These are phyloP conservation scores for Pangasianodon gigas DNA, from an alignment of 2,113 vertebrate species.

Conservation along the genomic window DNA sequence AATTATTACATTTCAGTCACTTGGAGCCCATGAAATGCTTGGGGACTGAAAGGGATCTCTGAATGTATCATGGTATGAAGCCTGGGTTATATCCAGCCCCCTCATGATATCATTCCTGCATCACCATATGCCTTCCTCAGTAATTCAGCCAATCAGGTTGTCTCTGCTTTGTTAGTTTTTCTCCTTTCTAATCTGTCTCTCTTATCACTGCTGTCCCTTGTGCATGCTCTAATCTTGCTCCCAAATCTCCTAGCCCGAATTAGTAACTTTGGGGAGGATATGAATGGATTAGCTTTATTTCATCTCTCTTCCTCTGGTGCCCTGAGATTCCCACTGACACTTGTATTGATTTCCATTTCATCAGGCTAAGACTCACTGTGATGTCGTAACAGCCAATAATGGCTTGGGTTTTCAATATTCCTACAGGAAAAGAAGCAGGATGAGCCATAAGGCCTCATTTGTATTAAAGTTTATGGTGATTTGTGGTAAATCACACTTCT, in stretches of 20 bases:
- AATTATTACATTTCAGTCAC: background rate
- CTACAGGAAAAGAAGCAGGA: background rate
- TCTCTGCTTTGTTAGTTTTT: conserved; percentile 3
- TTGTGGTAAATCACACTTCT: background rate
- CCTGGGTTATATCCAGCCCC: background rate
- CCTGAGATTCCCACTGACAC: conserved; percentile 37
- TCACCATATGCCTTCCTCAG: conserved; percentile 13
- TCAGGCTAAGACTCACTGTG: conserved; percentile 22
- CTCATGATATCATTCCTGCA: background rate
- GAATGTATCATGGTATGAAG: background rate
- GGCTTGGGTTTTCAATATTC: conserved; percentile 9
- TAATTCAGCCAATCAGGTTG: conserved; percentile 7
- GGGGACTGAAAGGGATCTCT: background rate
- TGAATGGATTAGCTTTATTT: conserved; percentile 51
- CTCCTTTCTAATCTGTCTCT: conserved; percentile 25
- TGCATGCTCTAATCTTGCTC: conserved; percentile 32
- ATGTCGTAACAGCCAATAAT: conserved; percentile 32
- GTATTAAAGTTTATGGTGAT: background rate
- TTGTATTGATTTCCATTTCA: conserved; percentile 55
- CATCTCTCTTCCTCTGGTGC: background rate
- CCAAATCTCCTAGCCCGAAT: conserved; percentile 43
- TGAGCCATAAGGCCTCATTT: background rate
- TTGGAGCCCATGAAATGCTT: background rate
- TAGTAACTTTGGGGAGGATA: conserved; percentile 36
- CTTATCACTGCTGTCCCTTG: conserved; percentile 39